These are phyloP conservation scores for Falco columbarius DNA, from an alignment of 2,797 vertebrate genomes.

Conservation along the genomic window DNA sequence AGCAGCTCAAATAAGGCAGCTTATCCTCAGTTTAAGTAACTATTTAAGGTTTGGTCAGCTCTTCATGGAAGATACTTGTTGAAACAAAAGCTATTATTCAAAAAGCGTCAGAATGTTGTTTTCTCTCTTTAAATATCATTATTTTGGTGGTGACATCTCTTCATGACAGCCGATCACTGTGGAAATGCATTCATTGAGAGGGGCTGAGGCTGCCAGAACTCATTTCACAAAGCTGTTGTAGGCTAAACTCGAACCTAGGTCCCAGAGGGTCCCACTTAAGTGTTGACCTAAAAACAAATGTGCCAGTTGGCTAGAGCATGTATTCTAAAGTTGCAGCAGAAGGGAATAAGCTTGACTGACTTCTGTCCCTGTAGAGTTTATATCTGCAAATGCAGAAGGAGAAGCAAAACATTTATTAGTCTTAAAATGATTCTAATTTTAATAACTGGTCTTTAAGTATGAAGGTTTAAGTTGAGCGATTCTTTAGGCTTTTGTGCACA, in stretches of 20 bases:
- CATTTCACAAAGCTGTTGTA: slow-evolving; percentile 67
- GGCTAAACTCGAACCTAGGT: slow-evolving; percentile 76
- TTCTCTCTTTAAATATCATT: slow-evolving; percentile 2
- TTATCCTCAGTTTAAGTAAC: slow-evolving; percentile 54
- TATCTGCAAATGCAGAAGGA: slow-evolving; percentile 79
- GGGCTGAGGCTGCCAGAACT: slow-evolving; percentile 73
- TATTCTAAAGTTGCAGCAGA: slow-evolving; percentile 77
- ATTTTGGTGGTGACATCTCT: slow-evolving; percentile 46
- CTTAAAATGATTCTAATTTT: slow-evolving; percentile 74
- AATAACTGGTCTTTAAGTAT: slow-evolving; percentile 64
- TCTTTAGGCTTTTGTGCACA: slow-evolving; percentile 42
- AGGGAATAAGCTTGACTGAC: slow-evolving; percentile 81
- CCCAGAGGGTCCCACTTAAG: slow-evolving; percentile 79
- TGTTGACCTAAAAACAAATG: slow-evolving; percentile 83
- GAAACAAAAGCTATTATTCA: neutral
- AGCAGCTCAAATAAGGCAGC: slow-evolving; percentile 59
- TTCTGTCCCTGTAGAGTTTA: slow-evolving; percentile 75
- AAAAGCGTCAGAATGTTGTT: neutral
- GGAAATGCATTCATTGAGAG: slow-evolving; percentile 60
- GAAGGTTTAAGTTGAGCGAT: slow-evolving; percentile 20
- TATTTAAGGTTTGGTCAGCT: slow-evolving; percentile 41
- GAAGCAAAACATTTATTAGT: slow-evolving; percentile 77
- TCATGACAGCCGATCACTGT: slow-evolving; percentile 23
- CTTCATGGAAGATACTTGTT: slow-evolving; percentile 26
- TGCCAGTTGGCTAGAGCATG: slow-evolving; percentile 79